phyloP scores from a whole-genome alignment of 1,140 invertebrate genomes.

The Augochlora pura region DNA sequence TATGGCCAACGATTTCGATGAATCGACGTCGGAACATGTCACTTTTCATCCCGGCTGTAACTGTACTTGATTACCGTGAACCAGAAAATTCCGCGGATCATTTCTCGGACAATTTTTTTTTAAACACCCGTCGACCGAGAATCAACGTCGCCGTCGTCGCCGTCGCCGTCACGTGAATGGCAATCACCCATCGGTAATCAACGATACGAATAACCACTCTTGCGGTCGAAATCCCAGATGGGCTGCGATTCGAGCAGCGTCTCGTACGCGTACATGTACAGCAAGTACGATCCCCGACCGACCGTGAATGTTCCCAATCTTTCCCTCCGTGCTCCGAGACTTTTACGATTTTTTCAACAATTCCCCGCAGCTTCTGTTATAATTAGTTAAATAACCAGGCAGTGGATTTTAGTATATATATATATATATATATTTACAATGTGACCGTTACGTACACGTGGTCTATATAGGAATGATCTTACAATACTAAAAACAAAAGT shows the following conservation, averaged over 20 bases:
- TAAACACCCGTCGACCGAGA: not conserved
- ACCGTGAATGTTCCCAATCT: no score
- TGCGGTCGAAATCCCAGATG: slow-evolving; percentile 16
- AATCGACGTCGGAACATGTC: slow-evolving; percentile 27
- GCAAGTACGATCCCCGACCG: no score
- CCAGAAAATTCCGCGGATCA: slow-evolving; percentile 32
- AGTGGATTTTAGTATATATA: no score
- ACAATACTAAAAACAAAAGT: no score
- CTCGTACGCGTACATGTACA: not conserved
- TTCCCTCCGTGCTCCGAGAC: no score
- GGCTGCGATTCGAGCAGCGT: not conserved
- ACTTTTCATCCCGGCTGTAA: slow-evolving; percentile 3
- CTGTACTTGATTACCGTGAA: slow-evolving; percentile 45
- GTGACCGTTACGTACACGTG: no score
- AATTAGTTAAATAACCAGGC: no score
- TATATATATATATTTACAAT: no score
- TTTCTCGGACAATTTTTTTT: slow-evolving; percentile 22
- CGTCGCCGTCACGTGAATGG: slow-evolving; percentile 35
- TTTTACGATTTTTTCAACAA: no score
- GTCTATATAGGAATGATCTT: no score
- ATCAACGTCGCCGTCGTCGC: no score
- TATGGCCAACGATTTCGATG: slow-evolving; percentile 7
- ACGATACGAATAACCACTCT: slow-evolving; percentile 18
- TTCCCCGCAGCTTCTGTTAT: no score
- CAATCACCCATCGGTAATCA: slow-evolving; percentile 44